Percentiles rank a stretch among this genome's conserved stretches.
Evolutionary conservation across 2,113 vertebrate genomes (phyloP).

Genomic region (Seriola dumerili): DNA sequence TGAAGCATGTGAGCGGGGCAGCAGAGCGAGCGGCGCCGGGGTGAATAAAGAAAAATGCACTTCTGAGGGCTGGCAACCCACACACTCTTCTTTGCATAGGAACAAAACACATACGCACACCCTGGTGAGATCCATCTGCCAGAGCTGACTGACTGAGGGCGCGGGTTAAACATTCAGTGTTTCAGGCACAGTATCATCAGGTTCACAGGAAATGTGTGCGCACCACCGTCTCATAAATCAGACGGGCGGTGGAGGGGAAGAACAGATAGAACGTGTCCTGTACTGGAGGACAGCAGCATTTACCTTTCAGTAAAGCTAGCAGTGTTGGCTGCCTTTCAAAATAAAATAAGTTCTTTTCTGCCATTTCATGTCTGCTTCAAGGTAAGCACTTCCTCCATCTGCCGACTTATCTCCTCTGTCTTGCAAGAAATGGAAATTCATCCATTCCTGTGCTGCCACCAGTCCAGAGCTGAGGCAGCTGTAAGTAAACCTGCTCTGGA

Average conservation of each 20-base stretch:
- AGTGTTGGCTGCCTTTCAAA: too few species aligned
- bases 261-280: neutral
- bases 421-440: too few species aligned
- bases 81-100: conserved; percentile 35
- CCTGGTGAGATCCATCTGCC: conserved; percentile 6
- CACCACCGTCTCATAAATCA: conserved; percentile 4
- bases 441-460: too few species aligned
- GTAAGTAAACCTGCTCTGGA: too few species aligned
- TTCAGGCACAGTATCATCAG: conserved; percentile 10
- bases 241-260: neutral
- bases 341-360: too few species aligned
- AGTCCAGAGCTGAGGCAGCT: too few species aligned
- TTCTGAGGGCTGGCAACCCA: neutral
- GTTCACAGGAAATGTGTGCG: conserved; percentile 1
- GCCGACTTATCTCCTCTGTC: too few species aligned
- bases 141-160: conserved; percentile 42
- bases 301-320: too few species aligned
- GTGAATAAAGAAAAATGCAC: conserved; percentile 24
- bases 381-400: too few species aligned
- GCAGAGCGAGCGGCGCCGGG: neutral
- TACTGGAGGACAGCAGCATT: too few species aligned
- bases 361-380: too few species aligned
- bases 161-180: conserved; percentile 8
- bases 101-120: conserved; percentile 16
- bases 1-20: conserved; percentile 1